Conservation (phyloP, 2,888 invertebrate species). For the Heliconius ethilla region DNA sequence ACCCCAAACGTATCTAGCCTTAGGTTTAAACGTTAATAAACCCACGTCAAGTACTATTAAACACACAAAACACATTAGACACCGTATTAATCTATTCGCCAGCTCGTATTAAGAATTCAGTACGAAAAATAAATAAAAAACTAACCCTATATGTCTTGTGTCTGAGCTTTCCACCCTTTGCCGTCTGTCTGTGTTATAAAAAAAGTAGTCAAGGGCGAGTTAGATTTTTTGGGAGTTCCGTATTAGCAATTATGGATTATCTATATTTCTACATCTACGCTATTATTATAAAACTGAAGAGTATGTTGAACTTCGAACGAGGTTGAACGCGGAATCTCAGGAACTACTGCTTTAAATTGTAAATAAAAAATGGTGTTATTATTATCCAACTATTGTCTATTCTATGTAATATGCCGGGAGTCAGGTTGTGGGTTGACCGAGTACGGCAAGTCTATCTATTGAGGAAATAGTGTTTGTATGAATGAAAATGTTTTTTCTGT, state of each 20-base stretch:
- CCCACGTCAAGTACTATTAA: slow-evolving; percentile 31
- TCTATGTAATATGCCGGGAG: too few species aligned
- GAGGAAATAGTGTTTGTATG: too few species aligned
- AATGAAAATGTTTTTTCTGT: too few species aligned
- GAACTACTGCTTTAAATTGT: not conserved
- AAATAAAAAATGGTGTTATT: too few species aligned
- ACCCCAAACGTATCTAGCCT: not conserved
- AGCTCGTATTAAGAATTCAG: slow-evolving; percentile 39
- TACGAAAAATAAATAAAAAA: slow-evolving; percentile 31
- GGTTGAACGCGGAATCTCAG: not conserved
- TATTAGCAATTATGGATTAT: not conserved
- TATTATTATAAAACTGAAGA: not conserved
- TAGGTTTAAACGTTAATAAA: not conserved
- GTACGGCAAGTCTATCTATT: too few species aligned
- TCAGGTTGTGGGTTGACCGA: too few species aligned
- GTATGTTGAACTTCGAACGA: too few species aligned
- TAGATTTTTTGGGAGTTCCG: not conserved
- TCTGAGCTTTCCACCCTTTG: slow-evolving; percentile 30
- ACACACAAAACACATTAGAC: slow-evolving; percentile 40
- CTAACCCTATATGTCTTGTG: slow-evolving; percentile 29
- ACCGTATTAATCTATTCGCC: slow-evolving; percentile 38
- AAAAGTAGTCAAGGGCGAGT: not conserved
- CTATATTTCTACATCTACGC: too few species aligned
- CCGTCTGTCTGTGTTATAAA: slow-evolving; percentile 25
- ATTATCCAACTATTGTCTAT: too few species aligned